Conservation (phyloP, 2,113 vertebrate genomes). For the Argyrosomus japonicus region DNA sequence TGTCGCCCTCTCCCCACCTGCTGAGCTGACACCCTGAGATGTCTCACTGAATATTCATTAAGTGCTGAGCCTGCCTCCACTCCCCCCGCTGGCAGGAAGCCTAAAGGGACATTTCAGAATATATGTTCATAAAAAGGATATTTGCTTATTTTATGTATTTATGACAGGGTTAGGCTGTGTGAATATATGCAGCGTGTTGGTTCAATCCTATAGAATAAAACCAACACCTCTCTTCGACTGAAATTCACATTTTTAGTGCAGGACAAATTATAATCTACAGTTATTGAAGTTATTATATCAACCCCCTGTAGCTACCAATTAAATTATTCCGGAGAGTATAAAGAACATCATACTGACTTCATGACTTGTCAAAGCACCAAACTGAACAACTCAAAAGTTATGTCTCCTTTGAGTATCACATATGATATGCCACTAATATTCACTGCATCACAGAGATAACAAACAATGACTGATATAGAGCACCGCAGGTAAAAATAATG, state of each 20-base stretch:
- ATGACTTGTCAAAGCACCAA: conserved; percentile 4
- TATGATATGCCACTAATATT: conserved; percentile 3
- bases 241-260: not conserved
- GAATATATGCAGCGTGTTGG: not conserved
- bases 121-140: conserved; percentile 25
- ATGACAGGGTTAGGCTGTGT: conserved; percentile 7
- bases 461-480: conserved; percentile 2
- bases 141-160: conserved; percentile 22
- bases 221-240: not conserved
- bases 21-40: conserved; percentile 59
- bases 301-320: conserved; percentile 19
- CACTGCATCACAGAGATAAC: not conserved
- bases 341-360: conserved; percentile 6
- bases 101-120: conserved; percentile 45
- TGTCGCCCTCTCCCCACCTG: conserved; percentile 50
- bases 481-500: not conserved
- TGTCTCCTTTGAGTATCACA: not conserved
- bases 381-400: not conserved
- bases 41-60: conserved; percentile 73
- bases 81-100: conserved; percentile 36
- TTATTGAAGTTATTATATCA: not conserved
- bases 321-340: not conserved
- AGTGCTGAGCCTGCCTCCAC: conserved; percentile 36
- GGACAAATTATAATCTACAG: not conserved
- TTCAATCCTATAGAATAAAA: not conserved